A percentile compares a stretch with the other conserved stretches of the same genome.
Evolutionary conservation across 2,797 vertebrate genomes (phyloP).

Genomic region (Muscicapa comitata): DNA sequence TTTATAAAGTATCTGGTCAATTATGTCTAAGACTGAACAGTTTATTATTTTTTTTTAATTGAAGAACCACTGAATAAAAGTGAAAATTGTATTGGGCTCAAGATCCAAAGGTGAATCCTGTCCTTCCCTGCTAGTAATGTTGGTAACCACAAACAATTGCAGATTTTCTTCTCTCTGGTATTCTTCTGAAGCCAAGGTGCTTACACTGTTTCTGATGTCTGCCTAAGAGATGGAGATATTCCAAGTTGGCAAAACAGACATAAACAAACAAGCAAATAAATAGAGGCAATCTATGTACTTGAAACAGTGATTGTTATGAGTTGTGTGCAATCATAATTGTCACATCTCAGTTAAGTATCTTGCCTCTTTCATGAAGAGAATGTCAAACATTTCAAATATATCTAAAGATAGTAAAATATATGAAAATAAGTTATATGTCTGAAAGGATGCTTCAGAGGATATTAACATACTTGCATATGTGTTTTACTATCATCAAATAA

Average conservation of each 20-base stretch:
- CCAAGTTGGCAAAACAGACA: not conserved
- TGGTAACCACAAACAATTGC: not conserved
- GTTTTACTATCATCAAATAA: not conserved
- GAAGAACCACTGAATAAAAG: not conserved
- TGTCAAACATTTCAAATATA: not conserved
- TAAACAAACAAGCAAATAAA: not conserved
- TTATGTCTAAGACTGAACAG: not conserved
- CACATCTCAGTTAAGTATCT: not conserved
- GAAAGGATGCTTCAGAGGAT: not conserved
- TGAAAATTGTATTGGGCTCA: not conserved
- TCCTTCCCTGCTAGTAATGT: not conserved
- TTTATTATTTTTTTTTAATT: not conserved
- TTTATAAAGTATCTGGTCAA: not conserved
- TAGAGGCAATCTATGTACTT: not conserved
- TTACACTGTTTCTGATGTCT: not conserved
- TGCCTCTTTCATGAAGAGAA: not conserved
- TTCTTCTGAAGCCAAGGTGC: not conserved
- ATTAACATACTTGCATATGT: not conserved
- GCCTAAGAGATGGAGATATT: not conserved
- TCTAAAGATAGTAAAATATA: not conserved
- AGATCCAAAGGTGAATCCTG: not conserved
- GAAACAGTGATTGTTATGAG: not conserved
- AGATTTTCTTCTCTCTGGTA: not conserved
- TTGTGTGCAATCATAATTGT: not conserved
- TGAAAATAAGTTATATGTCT: not conserved